These are phyloP conservation scores for Anseranas semipalmata DNA, from an alignment of 2,113 vertebrate genomes.

Conservation along the genomic window DNA sequence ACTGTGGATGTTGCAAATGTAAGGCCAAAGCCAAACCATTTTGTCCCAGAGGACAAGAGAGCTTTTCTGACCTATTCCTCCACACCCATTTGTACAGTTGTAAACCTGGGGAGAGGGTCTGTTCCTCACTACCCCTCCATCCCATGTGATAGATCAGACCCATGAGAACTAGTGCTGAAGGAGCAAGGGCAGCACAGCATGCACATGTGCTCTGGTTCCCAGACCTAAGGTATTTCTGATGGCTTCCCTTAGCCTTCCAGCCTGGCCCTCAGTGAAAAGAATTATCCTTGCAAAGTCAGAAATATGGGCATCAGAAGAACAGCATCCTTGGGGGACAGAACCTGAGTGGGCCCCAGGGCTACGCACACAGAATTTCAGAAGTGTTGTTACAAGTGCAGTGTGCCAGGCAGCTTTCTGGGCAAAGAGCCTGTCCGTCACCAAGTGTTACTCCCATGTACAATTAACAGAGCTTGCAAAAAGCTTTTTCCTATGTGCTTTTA, in stretches of 20 bases:
- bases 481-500: background rate
- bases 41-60: background rate
- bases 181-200: background rate
- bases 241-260: background rate
- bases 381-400: background rate
- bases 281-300: background rate
- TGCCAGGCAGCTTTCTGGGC: background rate
- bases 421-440: background rate
- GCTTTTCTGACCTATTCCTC: background rate
- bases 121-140: background rate
- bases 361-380: background rate
- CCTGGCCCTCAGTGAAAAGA: background rate
- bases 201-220: background rate
- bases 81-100: background rate
- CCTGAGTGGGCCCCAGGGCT: background rate
- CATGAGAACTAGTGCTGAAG: background rate
- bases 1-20: background rate
- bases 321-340: background rate
- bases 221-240: background rate
- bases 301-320: background rate
- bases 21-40: background rate
- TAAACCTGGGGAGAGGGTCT: background rate
- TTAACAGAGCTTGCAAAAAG: background rate
- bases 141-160: background rate
- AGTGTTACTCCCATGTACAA: background rate